These are phyloP conservation scores for Nomada flava DNA, from an alignment of 2,888 invertebrate genomes.

Conservation along the genomic window DNA sequence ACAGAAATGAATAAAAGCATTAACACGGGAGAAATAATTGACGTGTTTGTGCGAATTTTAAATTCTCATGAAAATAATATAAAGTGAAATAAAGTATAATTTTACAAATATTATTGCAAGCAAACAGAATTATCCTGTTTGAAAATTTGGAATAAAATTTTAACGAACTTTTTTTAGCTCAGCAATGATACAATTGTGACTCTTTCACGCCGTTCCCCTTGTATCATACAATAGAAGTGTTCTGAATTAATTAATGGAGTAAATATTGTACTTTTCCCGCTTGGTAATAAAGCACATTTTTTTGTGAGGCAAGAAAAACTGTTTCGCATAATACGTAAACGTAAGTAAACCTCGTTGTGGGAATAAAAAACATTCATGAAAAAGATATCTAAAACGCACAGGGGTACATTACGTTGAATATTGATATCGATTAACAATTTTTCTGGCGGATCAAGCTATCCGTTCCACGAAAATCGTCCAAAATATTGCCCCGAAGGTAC, in stretches of 20 bases:
- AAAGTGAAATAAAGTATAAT: background rate
- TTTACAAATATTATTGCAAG: no score
- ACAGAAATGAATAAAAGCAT: background rate
- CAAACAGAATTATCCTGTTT: no score
- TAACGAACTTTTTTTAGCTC: background rate
- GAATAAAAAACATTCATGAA: background rate
- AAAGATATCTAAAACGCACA: background rate
- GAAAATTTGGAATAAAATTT: background rate
- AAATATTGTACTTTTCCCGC: background rate
- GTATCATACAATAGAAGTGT: background rate
- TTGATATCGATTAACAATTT: conserved; percentile 15
- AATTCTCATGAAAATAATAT: background rate
- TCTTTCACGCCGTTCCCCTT: background rate
- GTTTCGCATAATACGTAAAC: background rate
- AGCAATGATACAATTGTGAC: background rate
- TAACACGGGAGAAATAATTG: background rate
- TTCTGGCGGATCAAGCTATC: conserved; percentile 5
- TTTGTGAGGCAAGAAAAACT: background rate
- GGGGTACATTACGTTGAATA: background rate
- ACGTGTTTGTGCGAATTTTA: no score
- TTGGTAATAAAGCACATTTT: background rate
- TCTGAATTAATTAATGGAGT: background rate
- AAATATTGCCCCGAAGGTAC: conserved; percentile 26
- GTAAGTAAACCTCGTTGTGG: background rate
- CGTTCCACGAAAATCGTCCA: conserved; percentile 13